Percentiles rank a stretch among this genome's conserved stretches.
These are phyloP conservation scores for Ptyas mucosa DNA, from an alignment of 2,113 vertebrate genomes.

Conservation along the genomic window DNA sequence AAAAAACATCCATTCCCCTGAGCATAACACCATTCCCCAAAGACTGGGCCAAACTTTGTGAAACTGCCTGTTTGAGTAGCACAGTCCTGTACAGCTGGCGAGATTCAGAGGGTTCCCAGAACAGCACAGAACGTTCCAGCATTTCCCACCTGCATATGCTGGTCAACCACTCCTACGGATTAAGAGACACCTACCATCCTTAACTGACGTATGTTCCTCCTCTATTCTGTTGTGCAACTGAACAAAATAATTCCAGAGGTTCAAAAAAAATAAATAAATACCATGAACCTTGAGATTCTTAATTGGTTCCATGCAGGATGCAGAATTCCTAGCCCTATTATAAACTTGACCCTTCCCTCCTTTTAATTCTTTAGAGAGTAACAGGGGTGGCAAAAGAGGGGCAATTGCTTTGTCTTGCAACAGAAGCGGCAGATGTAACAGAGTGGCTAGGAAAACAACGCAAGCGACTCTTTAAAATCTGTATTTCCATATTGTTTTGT, in stretches of 20 bases:
- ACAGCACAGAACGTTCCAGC: neutral
- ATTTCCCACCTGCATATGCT: neutral
- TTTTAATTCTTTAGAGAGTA: neutral
- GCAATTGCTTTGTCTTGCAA: neutral
- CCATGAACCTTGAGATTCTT: neutral
- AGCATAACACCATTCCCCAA: neutral
- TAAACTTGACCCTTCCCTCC: neutral
- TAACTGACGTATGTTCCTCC: neutral
- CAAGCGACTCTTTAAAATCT: neutral
- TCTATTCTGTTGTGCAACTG: neutral
- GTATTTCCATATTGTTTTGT: neutral
- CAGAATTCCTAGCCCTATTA: neutral
- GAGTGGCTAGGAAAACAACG: neutral
- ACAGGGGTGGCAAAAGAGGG: neutral
- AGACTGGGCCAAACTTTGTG: neutral
- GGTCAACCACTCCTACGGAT: neutral
- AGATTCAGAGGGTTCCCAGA: neutral
- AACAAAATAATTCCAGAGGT: neutral
- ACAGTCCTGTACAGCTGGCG: neutral
- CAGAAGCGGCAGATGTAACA: neutral
- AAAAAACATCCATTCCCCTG: too few relatives aligned
- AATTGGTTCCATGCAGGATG: neutral
- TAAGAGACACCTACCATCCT: neutral
- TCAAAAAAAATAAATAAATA: neutral
- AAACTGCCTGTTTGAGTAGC: neutral